Percentiles rank a stretch among this genome's conserved stretches.
Evolutionary conservation across 2,797 vertebrate species (phyloP).

Genomic region (Poecile montanus): DNA sequence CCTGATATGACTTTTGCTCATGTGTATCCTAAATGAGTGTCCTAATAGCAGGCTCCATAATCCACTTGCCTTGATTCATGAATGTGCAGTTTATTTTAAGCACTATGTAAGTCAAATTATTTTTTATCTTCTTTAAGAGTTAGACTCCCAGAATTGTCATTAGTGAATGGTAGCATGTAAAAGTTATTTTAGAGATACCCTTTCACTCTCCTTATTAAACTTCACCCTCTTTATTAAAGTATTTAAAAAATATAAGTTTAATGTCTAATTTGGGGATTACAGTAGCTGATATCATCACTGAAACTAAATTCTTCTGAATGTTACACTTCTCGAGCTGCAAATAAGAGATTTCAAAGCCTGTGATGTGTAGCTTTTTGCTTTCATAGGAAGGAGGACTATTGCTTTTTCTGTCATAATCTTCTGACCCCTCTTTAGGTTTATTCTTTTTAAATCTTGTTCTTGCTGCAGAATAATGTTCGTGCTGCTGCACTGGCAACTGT

Average conservation of each 20-base stretch:
- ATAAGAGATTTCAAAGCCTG: background rate
- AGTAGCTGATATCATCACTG: background rate
- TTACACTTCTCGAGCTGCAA: background rate
- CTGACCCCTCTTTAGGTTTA: background rate
- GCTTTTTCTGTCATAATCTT: background rate
- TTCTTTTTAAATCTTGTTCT: constrained; percentile 40
- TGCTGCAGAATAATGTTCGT: constrained; percentile 86
- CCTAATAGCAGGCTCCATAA: background rate
- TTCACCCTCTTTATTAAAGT: background rate
- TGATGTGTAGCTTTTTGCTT: background rate
- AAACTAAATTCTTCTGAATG: background rate
- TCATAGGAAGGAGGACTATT: background rate
- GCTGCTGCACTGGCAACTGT: constrained; percentile 89
- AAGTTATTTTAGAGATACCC: background rate
- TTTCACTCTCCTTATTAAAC: background rate
- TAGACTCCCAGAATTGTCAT: background rate
- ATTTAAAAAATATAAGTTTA: no score
- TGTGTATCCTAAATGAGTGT: background rate
- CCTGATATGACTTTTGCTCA: background rate
- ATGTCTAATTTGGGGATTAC: background rate
- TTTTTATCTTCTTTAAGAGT: background rate
- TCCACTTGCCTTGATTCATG: background rate
- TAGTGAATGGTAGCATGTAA: background rate
- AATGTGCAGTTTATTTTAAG: background rate
- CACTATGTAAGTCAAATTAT: background rate